Percentiles rank a stretch among this genome's conserved stretches.
Conservation (phyloP, 1,140 invertebrate species). For the Onthophagus taurus region DNA sequence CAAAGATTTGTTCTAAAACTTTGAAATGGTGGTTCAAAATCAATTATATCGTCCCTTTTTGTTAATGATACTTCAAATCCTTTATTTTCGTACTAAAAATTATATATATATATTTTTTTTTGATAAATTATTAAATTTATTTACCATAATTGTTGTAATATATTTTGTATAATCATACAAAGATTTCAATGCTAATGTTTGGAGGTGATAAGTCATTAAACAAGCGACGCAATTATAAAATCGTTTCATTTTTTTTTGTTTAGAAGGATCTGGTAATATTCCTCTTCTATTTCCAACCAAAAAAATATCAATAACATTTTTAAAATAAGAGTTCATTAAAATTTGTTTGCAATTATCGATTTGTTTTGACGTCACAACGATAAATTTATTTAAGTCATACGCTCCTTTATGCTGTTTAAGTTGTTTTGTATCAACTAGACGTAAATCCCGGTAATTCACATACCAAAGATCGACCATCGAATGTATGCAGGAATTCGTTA, state of each 20-base stretch:
- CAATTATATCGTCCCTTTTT: constrained; percentile 55
- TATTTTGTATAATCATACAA: constrained; percentile 69
- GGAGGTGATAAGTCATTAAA: constrained; percentile 79
- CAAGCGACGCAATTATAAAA: constrained; percentile 80
- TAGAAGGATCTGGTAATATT: constrained; percentile 58
- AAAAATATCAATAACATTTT: constrained; percentile 52
- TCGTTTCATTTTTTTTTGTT: constrained; percentile 53
- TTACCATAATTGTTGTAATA: constrained; percentile 63
- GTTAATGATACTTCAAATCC: constrained; percentile 66
- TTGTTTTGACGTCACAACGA: constrained; percentile 44
- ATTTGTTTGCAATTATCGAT: constrained; percentile 46
- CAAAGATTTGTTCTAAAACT: constrained; percentile 60
- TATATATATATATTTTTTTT: constrained; percentile 14
- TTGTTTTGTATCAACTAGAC: constrained; percentile 41
- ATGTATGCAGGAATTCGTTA: constrained; percentile 72
- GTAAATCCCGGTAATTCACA: constrained; percentile 39
- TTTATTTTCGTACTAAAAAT: constrained; percentile 52
- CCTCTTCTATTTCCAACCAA: constrained; percentile 63
- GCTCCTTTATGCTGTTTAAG: constrained; percentile 44
- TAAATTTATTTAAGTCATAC: constrained; percentile 54
- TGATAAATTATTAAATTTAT: constrained; percentile 11
- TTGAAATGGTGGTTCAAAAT: constrained; percentile 72
- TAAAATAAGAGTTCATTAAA: constrained; percentile 52
- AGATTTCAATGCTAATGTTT: constrained; percentile 69
- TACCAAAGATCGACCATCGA: constrained; percentile 75